Base-by-base conservation (phyloP, 2,797 vertebrate genomes). In the Balearica regulorum region DNA sequence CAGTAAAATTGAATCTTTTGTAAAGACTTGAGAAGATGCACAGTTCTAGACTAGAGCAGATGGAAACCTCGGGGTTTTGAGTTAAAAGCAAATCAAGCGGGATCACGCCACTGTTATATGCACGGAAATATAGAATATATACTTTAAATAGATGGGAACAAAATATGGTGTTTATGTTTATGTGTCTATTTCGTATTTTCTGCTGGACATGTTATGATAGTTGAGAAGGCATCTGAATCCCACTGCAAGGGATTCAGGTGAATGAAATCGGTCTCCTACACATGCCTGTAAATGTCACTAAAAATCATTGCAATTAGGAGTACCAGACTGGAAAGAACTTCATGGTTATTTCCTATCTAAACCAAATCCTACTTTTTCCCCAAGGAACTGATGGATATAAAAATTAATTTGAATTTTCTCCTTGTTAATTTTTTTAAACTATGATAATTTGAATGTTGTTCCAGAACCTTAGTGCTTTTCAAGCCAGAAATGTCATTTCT, bases 231-330 rank as follows among this genome's bases (percentile, higher is more conserved):
- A 11, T 8, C 60, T 62, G 54, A 44, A 82, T 53, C 55, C 80
- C 71, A 43, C 51, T 43, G 0, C 14, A 49, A 73, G 75, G 9
- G 2, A 39, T 39, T 39, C 0, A 19, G 24, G 12, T 66, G 54
- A 68, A 5, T 9, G 4, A 28, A 75, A 68, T 35, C 0, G 0
- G 14, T 26, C 31, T 49, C 26, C 54, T 21, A 6, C 3, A 2
- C 8, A 3, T 5, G 14, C 26, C 68, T 51, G 8, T 28, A 35
- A 76, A 77, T 22, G 39, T 24, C 46, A 44, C 43, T 10, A 39
- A 79, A 83, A 80, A 53, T 44, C 31, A 16, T 46, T 39, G 11
- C 8, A 13, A 18, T 19, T n/a, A 20, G 16, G 13, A 43, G 5
- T 21, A 44, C 13, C 62, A 69, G 58, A 20, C 60, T 68, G 53